Base-by-base conservation (phyloP, 2,113 vertebrate genomes). In the Casuarius casuarius region DNA sequence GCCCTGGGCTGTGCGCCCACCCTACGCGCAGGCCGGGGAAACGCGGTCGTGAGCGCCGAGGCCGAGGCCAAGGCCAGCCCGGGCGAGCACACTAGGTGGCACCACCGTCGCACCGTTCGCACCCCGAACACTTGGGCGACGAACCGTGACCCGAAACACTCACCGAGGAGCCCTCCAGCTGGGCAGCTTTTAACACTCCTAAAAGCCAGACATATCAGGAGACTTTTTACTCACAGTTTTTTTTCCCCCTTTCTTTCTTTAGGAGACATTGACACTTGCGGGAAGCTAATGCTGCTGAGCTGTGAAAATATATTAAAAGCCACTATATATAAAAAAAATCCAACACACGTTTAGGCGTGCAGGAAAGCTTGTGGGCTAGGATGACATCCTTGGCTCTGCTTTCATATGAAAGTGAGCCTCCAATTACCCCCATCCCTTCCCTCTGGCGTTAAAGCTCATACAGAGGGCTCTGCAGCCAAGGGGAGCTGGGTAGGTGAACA, bases 221-320 rank as follows among this genome's bases (percentile, higher is more conserved):
- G 49, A 58, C 54, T 56, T 16, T 26, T 16, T 56, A 29, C 52
- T 56, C 52, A 28, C 52, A 56, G 54, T 26, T 29, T 56, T 29
- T 9, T 54, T 54, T 54, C 6, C 29, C 19, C 12, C 19, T 22
- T n/a, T 9, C 12, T 49, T 51, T 9, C 31, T 9, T 16, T 14
- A 18, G 2, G 4, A 4, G 49, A 38, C 46, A 0, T 3, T 8
- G 65, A 2, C 5, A 46, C 42, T 4, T 12, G 40, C 4, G n/a
- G 40, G 72, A 72, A 38, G n/a, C 23, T n/a, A 49, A 71, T 23
- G 25, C 10, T 23, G 17, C 10, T 71, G 15, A 52, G 15, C 82
- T 25, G 44, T 7, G 68, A 19, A 87, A 76, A 40, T 29, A 20
- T 49, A 9, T 40, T 23, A 7, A 49, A 65, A 58, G 16, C 1